These are phyloP conservation scores for Fundulus diaphanus DNA, from an alignment of 2,797 vertebrate genomes.

Conservation along the genomic window DNA sequence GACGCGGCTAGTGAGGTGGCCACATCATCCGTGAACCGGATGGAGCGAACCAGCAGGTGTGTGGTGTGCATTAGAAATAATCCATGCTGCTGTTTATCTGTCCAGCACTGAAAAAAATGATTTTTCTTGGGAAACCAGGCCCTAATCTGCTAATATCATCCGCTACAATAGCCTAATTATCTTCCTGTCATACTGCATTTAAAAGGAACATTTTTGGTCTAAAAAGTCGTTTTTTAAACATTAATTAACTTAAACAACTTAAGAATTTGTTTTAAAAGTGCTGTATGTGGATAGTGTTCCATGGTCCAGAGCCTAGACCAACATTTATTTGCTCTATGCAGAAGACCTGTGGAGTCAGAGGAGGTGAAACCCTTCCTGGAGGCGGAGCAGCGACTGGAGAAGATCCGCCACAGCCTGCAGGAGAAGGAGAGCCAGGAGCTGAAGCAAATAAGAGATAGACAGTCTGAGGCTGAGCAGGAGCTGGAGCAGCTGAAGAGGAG, in stretches of 20 bases:
- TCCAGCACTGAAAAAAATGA: neutral
- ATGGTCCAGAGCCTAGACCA: neutral
- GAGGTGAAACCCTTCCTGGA: slow-evolving; percentile 70
- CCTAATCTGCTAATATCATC: neutral
- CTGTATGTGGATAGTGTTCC: neutral
- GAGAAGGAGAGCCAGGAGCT: slow-evolving; percentile 78
- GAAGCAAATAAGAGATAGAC: slow-evolving; percentile 71
- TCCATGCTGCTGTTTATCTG: neutral
- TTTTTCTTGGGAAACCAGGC: neutral
- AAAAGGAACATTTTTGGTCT: neutral
- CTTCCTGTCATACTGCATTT: neutral
- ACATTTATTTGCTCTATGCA: neutral
- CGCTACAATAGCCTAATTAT: neutral
- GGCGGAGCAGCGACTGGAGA: slow-evolving; percentile 80
- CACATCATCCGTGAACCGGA: slow-evolving; percentile 47
- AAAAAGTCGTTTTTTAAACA: neutral
- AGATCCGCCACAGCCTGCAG: slow-evolving; percentile 77
- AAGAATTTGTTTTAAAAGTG: neutral
- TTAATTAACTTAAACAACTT: neutral
- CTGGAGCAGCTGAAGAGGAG: slow-evolving; percentile 81
- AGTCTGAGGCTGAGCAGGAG: slow-evolving; percentile 78
- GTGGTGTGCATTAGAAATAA: neutral
- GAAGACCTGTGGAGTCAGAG: slow-evolving; percentile 51
- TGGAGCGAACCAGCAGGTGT: slow-evolving; percentile 67
- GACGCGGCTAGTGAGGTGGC: slow-evolving; percentile 61